A percentile compares a stretch with the other conserved stretches of the same genome.
Conservation (phyloP, 2,888 invertebrate species). For the Gryllus longicercus region DNA sequence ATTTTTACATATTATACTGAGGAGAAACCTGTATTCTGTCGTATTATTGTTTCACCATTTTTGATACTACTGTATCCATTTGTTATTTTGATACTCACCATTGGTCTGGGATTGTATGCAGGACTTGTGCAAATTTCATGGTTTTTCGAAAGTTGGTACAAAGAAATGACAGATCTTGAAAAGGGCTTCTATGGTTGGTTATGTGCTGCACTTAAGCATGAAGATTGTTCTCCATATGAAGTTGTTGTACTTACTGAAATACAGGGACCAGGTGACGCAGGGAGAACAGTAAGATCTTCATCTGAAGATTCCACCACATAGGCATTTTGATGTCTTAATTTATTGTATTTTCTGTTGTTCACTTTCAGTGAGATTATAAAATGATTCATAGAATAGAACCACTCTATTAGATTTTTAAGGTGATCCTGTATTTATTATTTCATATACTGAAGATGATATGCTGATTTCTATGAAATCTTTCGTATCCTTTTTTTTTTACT, state of each 20-base stretch:
- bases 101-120: slow-evolving; percentile 65
- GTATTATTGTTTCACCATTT: slow-evolving; percentile 62
- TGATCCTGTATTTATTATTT: slow-evolving; percentile 12
- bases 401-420: neutral
- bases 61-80: slow-evolving; percentile 68
- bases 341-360: neutral
- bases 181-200: slow-evolving; percentile 78
- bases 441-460: slow-evolving; percentile 1
- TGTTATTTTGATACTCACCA: slow-evolving; percentile 61
- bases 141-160: slow-evolving; percentile 64
- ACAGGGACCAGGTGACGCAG: slow-evolving; percentile 34
- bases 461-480: slow-evolving; percentile 12
- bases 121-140: slow-evolving; percentile 66
- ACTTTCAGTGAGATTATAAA: neutral
- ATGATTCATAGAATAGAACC: neutral
- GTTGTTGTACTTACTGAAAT: slow-evolving; percentile 61
- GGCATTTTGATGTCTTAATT: neutral
- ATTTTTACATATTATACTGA: slow-evolving; percentile 67
- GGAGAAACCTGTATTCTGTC: slow-evolving; percentile 60
- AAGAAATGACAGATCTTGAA: slow-evolving; percentile 69
- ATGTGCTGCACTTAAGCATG: slow-evolving; percentile 61
- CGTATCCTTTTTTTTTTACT: neutral
- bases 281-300: slow-evolving; percentile 44
- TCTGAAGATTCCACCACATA: slow-evolving; percentile 44
- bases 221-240: slow-evolving; percentile 73